Evolutionary conservation across 2,888 invertebrate species (phyloP).

Genomic region (Dioctria linearis): DNA sequence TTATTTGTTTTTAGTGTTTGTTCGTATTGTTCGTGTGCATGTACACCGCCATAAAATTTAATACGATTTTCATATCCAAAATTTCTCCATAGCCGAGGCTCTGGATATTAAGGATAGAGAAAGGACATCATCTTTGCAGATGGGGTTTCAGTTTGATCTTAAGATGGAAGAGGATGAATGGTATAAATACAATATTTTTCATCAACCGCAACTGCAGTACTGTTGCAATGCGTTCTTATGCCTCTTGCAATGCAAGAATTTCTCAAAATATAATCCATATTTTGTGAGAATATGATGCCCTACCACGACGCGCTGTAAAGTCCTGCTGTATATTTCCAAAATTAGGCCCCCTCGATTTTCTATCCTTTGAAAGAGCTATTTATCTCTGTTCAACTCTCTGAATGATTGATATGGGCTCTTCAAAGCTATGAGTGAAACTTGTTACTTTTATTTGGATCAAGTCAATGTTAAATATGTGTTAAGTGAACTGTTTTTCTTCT

Average conservation of each 20-base stretch:
- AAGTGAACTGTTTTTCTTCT: conserved; percentile 42
- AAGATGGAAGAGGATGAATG: conserved; percentile 2
- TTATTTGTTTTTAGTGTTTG: conserved; percentile 26
- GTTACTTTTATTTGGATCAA: conserved; percentile 40
- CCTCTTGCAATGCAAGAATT: not conserved
- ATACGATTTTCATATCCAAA: conserved; percentile 24
- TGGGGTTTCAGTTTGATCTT: not conserved
- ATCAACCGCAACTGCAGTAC: not conserved
- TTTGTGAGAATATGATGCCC: too few species aligned
- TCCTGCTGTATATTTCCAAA: too few species aligned
- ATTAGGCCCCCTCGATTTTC: not conserved
- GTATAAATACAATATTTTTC: not conserved
- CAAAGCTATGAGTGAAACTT: conserved; percentile 31
- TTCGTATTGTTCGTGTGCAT: too few species aligned
- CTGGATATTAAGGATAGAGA: not conserved
- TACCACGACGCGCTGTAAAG: too few species aligned
- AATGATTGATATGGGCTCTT: conserved; percentile 51
- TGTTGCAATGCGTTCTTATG: not conserved
- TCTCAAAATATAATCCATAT: not conserved
- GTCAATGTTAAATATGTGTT: conserved; percentile 52
- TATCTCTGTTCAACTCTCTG: conserved; percentile 40
- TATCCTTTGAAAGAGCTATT: conserved; percentile 24
- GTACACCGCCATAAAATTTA: not conserved
- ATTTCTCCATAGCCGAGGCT: not conserved
- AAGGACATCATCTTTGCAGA: not conserved